A percentile compares a stretch with the other conserved stretches of the same genome.
These are phyloP conservation scores for Cotesia vestalis DNA, from an alignment of 1,140 invertebrate genomes.

Conservation along the genomic window DNA sequence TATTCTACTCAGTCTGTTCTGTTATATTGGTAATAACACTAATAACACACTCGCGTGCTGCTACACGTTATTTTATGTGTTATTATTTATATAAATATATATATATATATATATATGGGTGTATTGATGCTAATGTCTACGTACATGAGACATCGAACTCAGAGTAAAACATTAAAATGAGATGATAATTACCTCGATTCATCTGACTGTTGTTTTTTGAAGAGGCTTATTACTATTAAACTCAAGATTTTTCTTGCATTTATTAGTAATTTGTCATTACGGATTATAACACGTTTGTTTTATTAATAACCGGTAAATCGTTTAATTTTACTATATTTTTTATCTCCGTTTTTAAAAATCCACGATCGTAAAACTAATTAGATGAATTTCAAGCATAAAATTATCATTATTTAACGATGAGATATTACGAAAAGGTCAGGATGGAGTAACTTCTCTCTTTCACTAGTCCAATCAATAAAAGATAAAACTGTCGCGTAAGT, in stretches of 20 bases:
- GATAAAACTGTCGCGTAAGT: slow-evolving; percentile 17
- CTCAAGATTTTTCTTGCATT: too few species aligned
- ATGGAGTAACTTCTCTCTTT: slow-evolving; percentile 21
- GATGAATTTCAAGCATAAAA: slow-evolving; percentile 1
- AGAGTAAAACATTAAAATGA: slow-evolving; percentile 28
- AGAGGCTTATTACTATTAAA: too few species aligned
- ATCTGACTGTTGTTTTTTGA: slow-evolving; percentile 18
- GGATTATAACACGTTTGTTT: too few species aligned
- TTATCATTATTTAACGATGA: not conserved
- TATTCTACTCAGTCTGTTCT: not conserved
- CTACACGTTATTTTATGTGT: not conserved
- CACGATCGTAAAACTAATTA: too few species aligned
- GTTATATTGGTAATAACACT: not conserved
- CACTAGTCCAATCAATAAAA: slow-evolving; percentile 26
- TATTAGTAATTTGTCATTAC: too few species aligned
- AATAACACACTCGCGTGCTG: slow-evolving; percentile 10
- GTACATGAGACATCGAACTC: slow-evolving; percentile 17
- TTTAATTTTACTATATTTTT: too few species aligned
- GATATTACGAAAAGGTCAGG: not conserved
- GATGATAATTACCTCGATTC: slow-evolving; percentile 17
- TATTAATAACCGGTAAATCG: too few species aligned
- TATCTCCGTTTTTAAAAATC: too few species aligned
- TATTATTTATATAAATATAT: not conserved
- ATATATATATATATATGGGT: not conserved
- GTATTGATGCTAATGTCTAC: not conserved